Evolutionary conservation across 2,888 invertebrate species (phyloP).

Genomic region (Venusia cambrica): DNA sequence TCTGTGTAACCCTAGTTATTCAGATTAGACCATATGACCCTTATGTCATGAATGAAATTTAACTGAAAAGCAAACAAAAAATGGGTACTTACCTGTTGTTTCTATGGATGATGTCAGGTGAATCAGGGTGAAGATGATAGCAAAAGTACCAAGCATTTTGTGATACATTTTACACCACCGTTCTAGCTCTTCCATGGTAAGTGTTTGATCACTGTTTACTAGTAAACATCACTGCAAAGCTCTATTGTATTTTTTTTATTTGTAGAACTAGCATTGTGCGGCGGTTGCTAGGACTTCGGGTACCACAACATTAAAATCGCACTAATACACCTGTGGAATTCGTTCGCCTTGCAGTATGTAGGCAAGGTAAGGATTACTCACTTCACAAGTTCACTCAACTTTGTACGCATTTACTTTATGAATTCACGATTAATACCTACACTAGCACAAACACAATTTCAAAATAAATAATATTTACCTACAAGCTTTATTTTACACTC

Average conservation of each 20-base stretch:
- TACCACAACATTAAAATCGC: constrained; percentile 65
- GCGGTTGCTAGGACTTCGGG: constrained; percentile 70
- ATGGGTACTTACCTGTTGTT: constrained; percentile 53
- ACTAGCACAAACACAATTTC: neutral
- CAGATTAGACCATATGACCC: too few relatives aligned
- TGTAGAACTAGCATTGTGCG: constrained; percentile 19
- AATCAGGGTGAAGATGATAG: constrained; percentile 36
- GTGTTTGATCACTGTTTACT: constrained; percentile 31
- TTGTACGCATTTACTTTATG: constrained; percentile 42
- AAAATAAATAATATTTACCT: too few relatives aligned
- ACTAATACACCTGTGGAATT: constrained; percentile 67
- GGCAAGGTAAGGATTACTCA: constrained; percentile 45
- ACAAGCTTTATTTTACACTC: too few relatives aligned
- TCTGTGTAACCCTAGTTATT: too few relatives aligned
- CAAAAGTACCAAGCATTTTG: constrained; percentile 44
- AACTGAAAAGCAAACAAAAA: constrained; percentile 5
- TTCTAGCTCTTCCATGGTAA: constrained; percentile 69
- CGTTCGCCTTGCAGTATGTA: constrained; percentile 51
- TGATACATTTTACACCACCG: constrained; percentile 65
- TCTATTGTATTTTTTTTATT: constrained; percentile 16
- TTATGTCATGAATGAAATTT: too few relatives aligned
- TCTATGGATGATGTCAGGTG: constrained; percentile 47
- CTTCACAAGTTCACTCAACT: constrained; percentile 74
- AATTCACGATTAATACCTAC: constrained; percentile 17
- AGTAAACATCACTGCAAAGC: constrained; percentile 5